phyloP scores from a whole-genome alignment of 2,113 vertebrate species.

The Phaethon lepturus region DNA sequence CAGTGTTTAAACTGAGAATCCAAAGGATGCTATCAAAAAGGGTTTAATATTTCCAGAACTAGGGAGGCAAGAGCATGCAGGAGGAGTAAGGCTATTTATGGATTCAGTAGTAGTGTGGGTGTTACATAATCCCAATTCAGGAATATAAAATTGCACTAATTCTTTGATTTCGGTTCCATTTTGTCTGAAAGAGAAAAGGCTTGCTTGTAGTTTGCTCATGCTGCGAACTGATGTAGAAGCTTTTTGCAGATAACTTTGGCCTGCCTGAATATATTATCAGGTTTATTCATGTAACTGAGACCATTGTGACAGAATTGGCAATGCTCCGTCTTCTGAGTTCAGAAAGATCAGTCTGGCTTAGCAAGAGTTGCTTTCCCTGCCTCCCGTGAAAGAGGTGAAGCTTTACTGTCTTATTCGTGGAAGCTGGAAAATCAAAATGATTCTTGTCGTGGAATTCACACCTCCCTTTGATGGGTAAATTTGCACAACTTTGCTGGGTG shows the following conservation, averaged over 20 bases:
- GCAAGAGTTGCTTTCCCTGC: neutral
- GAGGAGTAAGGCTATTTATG: neutral
- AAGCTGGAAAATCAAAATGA: neutral
- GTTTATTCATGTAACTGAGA: neutral
- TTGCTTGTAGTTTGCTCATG: neutral
- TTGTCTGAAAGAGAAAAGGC: neutral
- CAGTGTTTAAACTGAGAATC: neutral
- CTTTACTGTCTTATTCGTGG: neutral
- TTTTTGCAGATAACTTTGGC: neutral
- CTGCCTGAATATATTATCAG: neutral
- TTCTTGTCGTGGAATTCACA: neutral
- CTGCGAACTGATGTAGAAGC: neutral
- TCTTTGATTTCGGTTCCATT: neutral
- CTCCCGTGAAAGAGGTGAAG: neutral
- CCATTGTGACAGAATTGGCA: neutral
- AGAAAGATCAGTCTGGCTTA: neutral
- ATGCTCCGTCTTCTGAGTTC: neutral
- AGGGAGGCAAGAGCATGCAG: neutral
- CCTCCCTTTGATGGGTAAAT: neutral
- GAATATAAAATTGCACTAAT: neutral
- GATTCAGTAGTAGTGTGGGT: neutral
- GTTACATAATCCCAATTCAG: neutral
- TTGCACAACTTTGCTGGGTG: neutral
- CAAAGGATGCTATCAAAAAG: neutral
- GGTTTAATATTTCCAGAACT: constrained; percentile 13